Evolutionary conservation across 2,888 invertebrate species (phyloP).

Genomic region (Metalampra italica): DNA sequence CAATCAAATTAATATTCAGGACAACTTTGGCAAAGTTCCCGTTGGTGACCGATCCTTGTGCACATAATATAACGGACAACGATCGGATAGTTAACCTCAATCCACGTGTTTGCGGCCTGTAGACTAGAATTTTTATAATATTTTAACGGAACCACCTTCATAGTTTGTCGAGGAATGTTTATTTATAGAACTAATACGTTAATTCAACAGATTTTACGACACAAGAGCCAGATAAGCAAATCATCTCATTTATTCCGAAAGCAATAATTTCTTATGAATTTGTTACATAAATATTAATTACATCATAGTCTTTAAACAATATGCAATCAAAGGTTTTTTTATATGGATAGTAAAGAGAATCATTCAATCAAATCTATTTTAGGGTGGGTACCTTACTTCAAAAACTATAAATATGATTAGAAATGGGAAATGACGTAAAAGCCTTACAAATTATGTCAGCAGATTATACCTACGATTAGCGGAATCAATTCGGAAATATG

Average conservation of each 20-base stretch:
- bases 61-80: slow-evolving; percentile 45
- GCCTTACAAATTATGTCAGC: neutral
- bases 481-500: neutral
- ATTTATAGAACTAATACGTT: neutral
- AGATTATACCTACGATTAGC: neutral
- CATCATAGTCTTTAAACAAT: too few relatives aligned
- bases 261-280: too few relatives aligned
- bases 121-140: slow-evolving; percentile 23
- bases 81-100: slow-evolving; percentile 44
- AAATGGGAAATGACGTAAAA: too few relatives aligned
- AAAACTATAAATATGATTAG: too few relatives aligned
- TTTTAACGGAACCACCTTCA: neutral
- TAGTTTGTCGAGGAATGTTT: slow-evolving; percentile 2
- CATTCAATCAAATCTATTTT: too few relatives aligned
- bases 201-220: neutral
- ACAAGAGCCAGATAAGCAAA: neutral
- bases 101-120: slow-evolving; percentile 25
- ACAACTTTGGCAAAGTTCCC: slow-evolving; percentile 46
- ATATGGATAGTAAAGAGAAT: too few relatives aligned
- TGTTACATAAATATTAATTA: too few relatives aligned
- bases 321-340: too few relatives aligned
- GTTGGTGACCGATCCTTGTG: slow-evolving; percentile 46
- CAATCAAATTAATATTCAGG: slow-evolving; percentile 59
- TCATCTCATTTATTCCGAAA: neutral
- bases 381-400: neutral